Conservation (phyloP, 2,888 invertebrate genomes). For the Amitus sp. region DNA sequence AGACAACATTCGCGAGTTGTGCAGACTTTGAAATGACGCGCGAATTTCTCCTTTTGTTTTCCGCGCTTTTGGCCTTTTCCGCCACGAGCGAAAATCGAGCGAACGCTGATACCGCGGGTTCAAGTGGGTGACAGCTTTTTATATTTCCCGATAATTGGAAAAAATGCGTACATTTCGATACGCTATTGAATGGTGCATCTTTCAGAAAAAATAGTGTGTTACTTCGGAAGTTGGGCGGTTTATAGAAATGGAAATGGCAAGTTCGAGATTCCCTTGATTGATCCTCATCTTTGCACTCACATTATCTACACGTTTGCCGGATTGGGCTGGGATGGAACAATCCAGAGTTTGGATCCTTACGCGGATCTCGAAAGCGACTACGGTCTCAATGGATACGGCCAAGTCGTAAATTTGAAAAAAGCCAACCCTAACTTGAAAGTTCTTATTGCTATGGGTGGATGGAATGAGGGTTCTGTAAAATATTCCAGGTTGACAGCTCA, state of each 20-base stretch:
- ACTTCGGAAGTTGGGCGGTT: constrained; percentile 81
- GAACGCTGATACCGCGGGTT: too few species aligned
- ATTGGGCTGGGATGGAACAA: constrained; percentile 67
- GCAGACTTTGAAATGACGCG: too few species aligned
- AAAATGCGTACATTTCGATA: too few species aligned
- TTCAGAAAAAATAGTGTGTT: constrained; percentile 78
- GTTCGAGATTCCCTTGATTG: constrained; percentile 74
- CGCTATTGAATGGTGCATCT: too few species aligned
- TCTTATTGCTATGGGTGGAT: constrained; percentile 75
- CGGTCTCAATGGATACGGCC: constrained; percentile 63
- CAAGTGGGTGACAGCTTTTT: too few species aligned
- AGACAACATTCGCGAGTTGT: too few species aligned
- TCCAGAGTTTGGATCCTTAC: constrained; percentile 71
- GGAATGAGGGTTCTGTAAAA: constrained; percentile 73
- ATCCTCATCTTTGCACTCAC: constrained; percentile 78
- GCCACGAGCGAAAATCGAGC: too few species aligned
- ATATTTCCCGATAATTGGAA: too few species aligned
- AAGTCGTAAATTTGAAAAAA: constrained; percentile 69
- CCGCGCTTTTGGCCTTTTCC: too few species aligned
- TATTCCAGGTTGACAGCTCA: constrained; percentile 74
- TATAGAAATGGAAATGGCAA: constrained; percentile 74
- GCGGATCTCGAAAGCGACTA: constrained; percentile 71
- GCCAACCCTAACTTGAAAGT: constrained; percentile 69
- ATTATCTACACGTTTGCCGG: constrained; percentile 79
- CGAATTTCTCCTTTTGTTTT: too few species aligned